A percentile compares a stretch with the other conserved stretches of the same genome.
These are phyloP conservation scores for Trinectes maculatus DNA, from an alignment of 2,113 vertebrate genomes.

Conservation along the genomic window DNA sequence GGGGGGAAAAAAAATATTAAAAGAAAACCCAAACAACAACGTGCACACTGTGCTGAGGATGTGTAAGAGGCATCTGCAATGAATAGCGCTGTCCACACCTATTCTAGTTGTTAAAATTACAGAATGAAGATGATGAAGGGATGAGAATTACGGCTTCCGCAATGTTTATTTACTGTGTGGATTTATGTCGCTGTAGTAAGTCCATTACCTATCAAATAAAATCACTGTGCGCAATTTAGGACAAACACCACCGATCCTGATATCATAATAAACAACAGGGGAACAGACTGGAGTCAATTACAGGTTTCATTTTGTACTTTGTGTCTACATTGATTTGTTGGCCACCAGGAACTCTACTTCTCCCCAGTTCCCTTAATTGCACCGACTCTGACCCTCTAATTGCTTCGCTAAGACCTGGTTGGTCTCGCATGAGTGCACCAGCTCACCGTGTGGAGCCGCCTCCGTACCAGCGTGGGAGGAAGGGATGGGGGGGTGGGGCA, in stretches of 20 bases:
- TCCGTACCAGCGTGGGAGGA: slow-evolving; percentile 8
- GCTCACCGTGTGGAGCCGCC: slow-evolving; percentile 45
- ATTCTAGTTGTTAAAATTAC: slow-evolving; percentile 14
- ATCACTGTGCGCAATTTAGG: slow-evolving; percentile 56
- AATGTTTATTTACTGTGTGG: slow-evolving; percentile 33
- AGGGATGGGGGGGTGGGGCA: neutral
- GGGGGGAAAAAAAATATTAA: neutral
- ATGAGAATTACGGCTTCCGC: slow-evolving; percentile 8
- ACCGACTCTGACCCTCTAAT: slow-evolving; percentile 65
- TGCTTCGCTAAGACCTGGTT: slow-evolving; percentile 73
- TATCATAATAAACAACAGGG: slow-evolving; percentile 31
- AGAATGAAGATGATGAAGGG: slow-evolving; percentile 28
- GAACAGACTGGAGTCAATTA: slow-evolving; percentile 72
- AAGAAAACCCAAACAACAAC: slow-evolving; percentile 12
- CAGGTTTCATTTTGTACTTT: slow-evolving; percentile 70
- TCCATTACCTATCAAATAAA: slow-evolving; percentile 51
- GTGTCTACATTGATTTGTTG: slow-evolving; percentile 78
- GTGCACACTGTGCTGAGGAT: slow-evolving; percentile 13
- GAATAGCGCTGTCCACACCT: slow-evolving; percentile 4
- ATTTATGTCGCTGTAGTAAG: slow-evolving; percentile 24
- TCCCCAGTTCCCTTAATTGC: slow-evolving; percentile 70
- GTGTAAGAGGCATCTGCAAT: slow-evolving; percentile 7
- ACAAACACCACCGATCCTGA: slow-evolving; percentile 36
- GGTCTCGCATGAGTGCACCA: slow-evolving; percentile 49
- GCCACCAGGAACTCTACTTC: slow-evolving; percentile 60